These are phyloP conservation scores for Steinernema scapterisci DNA, from an alignment of 2,888 invertebrate genomes.

Conservation along the genomic window DNA sequence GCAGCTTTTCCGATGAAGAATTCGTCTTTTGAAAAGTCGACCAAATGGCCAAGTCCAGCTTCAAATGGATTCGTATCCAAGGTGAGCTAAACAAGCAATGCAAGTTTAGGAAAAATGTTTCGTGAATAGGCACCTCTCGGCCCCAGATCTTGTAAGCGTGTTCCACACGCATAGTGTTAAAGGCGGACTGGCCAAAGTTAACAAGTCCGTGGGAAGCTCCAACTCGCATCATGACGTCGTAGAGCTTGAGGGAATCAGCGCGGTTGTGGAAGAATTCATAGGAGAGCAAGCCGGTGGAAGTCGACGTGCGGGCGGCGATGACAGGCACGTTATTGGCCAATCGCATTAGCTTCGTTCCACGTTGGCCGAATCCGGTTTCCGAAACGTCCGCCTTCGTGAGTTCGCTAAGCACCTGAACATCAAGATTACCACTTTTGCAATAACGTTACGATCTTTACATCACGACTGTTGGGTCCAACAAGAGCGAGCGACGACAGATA, in stretches of 20 bases:
- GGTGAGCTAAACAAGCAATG: conserved; percentile 67
- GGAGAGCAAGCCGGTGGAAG: conserved; percentile 69
- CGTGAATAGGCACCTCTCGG: conserved; percentile 68
- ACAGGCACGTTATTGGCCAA: conserved; percentile 63
- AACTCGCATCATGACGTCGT: conserved; percentile 66
- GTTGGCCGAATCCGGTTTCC: conserved; percentile 68
- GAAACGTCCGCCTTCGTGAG: conserved; percentile 66
- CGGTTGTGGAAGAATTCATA: conserved; percentile 70
- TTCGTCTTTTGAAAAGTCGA: conserved; percentile 67
- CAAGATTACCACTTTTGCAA: neutral
- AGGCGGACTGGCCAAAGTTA: conserved; percentile 69
- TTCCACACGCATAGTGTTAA: conserved; percentile 70
- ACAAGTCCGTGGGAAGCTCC: conserved; percentile 68
- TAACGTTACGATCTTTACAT: conserved; percentile 33
- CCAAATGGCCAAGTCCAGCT: conserved; percentile 69
- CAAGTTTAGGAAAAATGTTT: no score
- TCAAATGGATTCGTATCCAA: conserved; percentile 70
- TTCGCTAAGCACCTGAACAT: conserved; percentile 64
- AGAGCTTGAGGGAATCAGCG: conserved; percentile 67
- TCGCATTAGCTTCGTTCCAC: conserved; percentile 62
- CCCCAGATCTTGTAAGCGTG: conserved; percentile 71
- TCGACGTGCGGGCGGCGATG: conserved; percentile 56
- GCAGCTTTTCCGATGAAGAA: conserved; percentile 56
- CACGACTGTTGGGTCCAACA: conserved; percentile 56
- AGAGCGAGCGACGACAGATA: conserved; percentile 59